phyloP scores from a whole-genome alignment of 1,140 invertebrate species.

The Drosophila subpulchrella region DNA sequence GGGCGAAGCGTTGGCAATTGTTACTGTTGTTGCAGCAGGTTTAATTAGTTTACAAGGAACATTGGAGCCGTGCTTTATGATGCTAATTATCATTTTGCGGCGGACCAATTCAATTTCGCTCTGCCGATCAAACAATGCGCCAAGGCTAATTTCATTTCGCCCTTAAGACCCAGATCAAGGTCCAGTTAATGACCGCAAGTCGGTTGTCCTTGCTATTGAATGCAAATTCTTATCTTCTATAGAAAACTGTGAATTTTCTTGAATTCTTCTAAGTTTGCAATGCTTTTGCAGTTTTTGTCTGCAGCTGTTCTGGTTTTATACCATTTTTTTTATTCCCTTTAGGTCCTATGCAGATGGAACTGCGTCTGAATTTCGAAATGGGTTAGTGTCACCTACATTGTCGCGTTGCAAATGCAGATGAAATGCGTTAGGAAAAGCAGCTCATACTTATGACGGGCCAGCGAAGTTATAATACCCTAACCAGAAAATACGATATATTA shows the following conservation, averaged over 20 bases:
- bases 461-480: background rate
- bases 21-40: constrained; percentile 33
- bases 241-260: background rate
- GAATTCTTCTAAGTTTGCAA: background rate
- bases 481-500: background rate
- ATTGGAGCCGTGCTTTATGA: constrained; percentile 44
- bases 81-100: constrained; percentile 68
- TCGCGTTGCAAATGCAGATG: background rate
- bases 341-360: background rate
- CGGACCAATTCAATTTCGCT: constrained; percentile 57
- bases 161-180: constrained; percentile 2
- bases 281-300: background rate
- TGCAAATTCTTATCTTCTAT: background rate
- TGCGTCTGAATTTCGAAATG: background rate
- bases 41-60: constrained; percentile 68
- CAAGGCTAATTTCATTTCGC: constrained; percentile 27
- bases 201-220: background rate
- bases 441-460: background rate
- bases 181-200: constrained; percentile 5
- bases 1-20: constrained; percentile 19
- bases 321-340: background rate
- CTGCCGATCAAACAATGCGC: constrained; percentile 23
- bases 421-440: background rate
- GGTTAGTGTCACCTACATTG: constrained; percentile 2
- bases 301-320: background rate